These are phyloP conservation scores for Acrobasis suavella DNA, from an alignment of 2,888 invertebrate species.

Conservation along the genomic window DNA sequence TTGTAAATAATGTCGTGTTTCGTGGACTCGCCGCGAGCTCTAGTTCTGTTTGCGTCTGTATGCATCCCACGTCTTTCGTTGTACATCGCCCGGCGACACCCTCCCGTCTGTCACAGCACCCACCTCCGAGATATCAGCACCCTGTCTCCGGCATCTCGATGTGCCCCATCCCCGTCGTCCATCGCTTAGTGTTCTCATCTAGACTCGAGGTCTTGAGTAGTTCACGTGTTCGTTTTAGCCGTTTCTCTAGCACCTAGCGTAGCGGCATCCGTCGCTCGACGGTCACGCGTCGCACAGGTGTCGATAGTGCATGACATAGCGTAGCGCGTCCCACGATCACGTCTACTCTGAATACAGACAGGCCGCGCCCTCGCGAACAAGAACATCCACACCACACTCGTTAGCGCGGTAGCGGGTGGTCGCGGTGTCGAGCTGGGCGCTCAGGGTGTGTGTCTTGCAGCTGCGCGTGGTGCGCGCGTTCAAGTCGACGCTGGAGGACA, in stretches of 20 bases:
- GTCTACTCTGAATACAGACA: slow-evolving; percentile 68
- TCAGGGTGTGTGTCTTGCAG: slow-evolving; percentile 90
- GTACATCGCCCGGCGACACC: slow-evolving; percentile 45
- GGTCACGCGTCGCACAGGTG: slow-evolving; percentile 24
- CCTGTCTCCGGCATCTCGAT: slow-evolving; percentile 41
- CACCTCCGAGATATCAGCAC: slow-evolving; percentile 39
- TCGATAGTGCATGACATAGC: slow-evolving; percentile 50
- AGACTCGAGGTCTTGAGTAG: slow-evolving; percentile 43
- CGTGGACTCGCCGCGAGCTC: slow-evolving; percentile 59
- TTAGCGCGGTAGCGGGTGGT: slow-evolving; percentile 38
- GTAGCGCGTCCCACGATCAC: slow-evolving; percentile 41
- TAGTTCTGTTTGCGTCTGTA: slow-evolving; percentile 63
- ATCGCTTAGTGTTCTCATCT: slow-evolving; percentile 41
- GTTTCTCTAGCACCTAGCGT: slow-evolving; percentile 51
- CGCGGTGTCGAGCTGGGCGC: slow-evolving; percentile 36
- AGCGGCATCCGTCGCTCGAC: slow-evolving; percentile 32
- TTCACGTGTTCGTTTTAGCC: slow-evolving; percentile 43
- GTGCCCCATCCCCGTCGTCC: slow-evolving; percentile 38
- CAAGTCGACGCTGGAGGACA: slow-evolving; percentile 99
- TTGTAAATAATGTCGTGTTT: slow-evolving; percentile 41
- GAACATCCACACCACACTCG: slow-evolving; percentile 77
- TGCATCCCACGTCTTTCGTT: slow-evolving; percentile 61
- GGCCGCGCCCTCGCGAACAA: slow-evolving; percentile 30
- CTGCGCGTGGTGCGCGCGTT: slow-evolving; percentile 99
- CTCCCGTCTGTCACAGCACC: slow-evolving; percentile 42